Conservation (phyloP, 2,888 invertebrate species). For the Rhogogaster chlorosoma region DNA sequence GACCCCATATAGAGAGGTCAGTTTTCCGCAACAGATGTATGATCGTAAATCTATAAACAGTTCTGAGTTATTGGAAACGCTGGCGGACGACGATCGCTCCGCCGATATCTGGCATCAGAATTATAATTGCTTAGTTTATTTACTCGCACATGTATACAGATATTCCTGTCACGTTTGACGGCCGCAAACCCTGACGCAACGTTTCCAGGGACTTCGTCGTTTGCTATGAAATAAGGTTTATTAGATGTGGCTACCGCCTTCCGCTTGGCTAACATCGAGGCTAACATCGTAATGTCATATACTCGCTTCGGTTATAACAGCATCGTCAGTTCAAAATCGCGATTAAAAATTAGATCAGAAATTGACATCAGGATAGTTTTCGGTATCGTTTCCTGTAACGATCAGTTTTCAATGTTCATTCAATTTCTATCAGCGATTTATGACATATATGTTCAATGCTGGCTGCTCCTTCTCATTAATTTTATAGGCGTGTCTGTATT, state of each 20-base stretch:
- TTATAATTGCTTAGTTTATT: conserved; percentile 36
- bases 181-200: conserved; percentile 13
- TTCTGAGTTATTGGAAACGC: neutral
- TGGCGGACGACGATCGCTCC: neutral
- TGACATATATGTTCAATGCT: neutral
- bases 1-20: conserved; percentile 3
- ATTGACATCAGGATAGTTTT: neutral
- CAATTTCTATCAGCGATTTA: neutral
- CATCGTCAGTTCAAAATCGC: neutral
- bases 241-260: conserved; percentile 22
- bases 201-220: conserved; percentile 11
- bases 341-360: neutral
- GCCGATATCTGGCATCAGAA: conserved; percentile 32
- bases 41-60: conserved; percentile 43
- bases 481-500: neutral
- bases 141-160: neutral
- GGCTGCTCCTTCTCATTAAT: neutral
- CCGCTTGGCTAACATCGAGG: conserved; percentile 25
- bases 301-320: neutral
- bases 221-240: conserved; percentile 31
- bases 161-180: neutral
- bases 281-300: conserved; percentile 27
- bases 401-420: neutral
- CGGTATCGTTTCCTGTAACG: neutral
- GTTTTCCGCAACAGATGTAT: conserved; percentile 2